Conservation (phyloP, 2,797 vertebrate genomes). For the Steatocranus sp. region DNA sequence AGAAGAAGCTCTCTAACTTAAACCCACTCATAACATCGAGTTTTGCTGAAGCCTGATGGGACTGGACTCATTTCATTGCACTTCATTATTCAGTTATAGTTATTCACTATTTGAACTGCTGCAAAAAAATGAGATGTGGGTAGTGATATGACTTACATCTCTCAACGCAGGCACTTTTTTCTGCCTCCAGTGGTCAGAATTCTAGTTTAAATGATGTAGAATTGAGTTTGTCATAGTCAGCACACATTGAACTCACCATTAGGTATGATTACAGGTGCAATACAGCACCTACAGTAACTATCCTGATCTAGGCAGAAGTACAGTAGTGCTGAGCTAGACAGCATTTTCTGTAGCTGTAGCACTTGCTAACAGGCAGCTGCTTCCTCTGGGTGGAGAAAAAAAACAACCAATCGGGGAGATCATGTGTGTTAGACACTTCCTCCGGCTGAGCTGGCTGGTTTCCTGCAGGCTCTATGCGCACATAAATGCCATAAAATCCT, state of each 20-base stretch:
- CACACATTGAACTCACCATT: background rate
- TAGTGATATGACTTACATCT: background rate
- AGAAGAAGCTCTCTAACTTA: background rate
- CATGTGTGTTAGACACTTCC: background rate
- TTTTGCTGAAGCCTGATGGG: background rate
- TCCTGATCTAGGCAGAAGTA: background rate
- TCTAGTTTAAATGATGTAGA: background rate
- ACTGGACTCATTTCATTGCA: background rate
- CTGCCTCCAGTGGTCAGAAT: background rate
- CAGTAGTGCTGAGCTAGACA: background rate
- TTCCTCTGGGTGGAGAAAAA: background rate
- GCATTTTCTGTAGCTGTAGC: background rate
- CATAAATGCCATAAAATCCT: background rate
- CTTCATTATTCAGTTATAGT: conserved; percentile 3
- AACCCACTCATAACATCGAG: background rate
- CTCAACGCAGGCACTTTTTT: background rate
- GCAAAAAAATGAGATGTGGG: background rate
- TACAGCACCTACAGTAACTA: background rate
- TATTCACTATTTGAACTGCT: background rate
- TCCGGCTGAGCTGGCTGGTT: background rate
- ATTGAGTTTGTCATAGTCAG: background rate
- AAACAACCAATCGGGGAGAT: background rate
- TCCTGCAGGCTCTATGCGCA: background rate
- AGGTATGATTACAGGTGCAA: background rate
- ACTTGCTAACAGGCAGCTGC: background rate